A percentile compares a stretch with the other conserved stretches of the same genome.
Evolutionary conservation across 2,888 invertebrate genomes (phyloP).

Genomic region (Caenorhabditis sinica): DNA sequence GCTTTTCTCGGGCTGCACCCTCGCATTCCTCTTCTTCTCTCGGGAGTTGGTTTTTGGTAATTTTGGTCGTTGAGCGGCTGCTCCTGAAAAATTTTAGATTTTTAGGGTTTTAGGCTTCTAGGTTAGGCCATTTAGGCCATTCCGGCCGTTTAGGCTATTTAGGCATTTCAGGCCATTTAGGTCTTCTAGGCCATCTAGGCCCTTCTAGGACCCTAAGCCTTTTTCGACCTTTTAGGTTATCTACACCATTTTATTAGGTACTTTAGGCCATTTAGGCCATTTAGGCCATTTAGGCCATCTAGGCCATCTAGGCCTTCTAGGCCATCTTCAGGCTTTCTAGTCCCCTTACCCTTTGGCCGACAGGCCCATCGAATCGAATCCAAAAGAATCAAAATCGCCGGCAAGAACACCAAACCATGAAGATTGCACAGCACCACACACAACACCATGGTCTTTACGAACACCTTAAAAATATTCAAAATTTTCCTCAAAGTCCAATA

Average conservation of each 20-base stretch:
- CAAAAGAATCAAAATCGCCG: conserved; percentile 76
- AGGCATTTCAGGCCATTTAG: no score
- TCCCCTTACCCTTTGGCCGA: conserved; percentile 62
- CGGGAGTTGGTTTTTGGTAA: conserved; percentile 60
- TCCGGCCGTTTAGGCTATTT: no score
- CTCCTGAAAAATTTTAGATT: conserved; percentile 31
- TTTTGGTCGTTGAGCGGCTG: conserved; percentile 70
- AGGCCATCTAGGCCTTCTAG: no score
- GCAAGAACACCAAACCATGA: conserved; percentile 82
- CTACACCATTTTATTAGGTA: not conserved
- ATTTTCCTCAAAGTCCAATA: not conserved
- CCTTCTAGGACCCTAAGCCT: no score
- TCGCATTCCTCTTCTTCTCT: conserved; percentile 59
- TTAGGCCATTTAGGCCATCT: no score
- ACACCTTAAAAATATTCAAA: conserved; percentile 72
- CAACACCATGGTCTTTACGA: conserved; percentile 81
- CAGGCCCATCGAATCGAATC: conserved; percentile 75
- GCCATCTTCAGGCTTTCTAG: not conserved
- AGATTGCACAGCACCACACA: conserved; percentile 82
- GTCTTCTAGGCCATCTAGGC: no score
- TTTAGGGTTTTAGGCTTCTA: no score
- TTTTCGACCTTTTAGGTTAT: no score
- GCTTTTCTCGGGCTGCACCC: conserved; percentile 70
- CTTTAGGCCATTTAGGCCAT: no score
- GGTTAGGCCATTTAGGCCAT: no score